Evolutionary conservation across 2,113 vertebrate species (phyloP).

Genomic region (Thomomys bottae): DNA sequence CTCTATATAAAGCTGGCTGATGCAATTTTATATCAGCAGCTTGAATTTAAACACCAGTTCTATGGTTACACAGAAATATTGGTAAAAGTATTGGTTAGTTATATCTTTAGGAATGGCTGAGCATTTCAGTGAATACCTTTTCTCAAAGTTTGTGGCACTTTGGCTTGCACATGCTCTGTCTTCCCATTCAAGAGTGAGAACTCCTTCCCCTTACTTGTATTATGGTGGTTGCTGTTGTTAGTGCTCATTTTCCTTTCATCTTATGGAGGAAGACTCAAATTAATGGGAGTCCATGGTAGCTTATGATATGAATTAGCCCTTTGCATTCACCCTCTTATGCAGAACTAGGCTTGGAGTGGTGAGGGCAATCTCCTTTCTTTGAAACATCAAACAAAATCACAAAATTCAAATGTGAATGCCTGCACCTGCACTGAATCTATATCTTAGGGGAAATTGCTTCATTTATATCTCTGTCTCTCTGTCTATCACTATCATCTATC

Average conservation of each 20-base stretch:
- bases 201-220: neutral
- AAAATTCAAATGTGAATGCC: neutral
- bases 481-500: no score
- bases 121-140: neutral
- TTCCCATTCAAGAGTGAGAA: neutral
- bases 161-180: fast-evolving
- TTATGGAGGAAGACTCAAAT: neutral
- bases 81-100: neutral
- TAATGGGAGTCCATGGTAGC: neutral
- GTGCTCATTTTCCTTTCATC: neutral
- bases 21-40: neutral
- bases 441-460: neutral
- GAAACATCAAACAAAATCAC: neutral
- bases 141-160: neutral
- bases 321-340: neutral
- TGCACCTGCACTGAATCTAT: neutral
- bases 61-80: neutral
- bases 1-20: neutral
- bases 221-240: neutral
- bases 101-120: neutral
- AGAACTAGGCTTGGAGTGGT: neutral
- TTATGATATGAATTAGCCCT: neutral
- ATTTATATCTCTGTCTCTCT: no score
- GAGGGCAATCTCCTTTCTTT: neutral
- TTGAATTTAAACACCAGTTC: neutral